phyloP scores from a whole-genome alignment of 2,113 vertebrate genomes.

The Columbina picui region DNA sequence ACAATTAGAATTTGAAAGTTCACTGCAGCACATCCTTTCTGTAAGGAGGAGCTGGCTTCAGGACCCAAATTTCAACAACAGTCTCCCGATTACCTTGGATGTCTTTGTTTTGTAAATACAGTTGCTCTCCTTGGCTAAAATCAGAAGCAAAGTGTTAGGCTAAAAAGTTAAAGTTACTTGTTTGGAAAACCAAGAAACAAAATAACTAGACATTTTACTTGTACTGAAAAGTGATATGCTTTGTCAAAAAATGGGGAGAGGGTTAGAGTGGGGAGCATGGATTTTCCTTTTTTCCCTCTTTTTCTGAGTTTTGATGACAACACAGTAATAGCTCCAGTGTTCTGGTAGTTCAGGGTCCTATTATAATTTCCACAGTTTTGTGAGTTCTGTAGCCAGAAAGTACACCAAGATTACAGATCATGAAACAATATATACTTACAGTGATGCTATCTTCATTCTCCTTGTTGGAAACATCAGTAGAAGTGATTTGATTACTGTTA shows the following conservation, averaged over 20 bases:
- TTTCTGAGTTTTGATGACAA: background rate
- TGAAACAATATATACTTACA: constrained; percentile 81
- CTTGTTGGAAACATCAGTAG: constrained; percentile 78
- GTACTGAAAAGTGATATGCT: background rate
- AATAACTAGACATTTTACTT: background rate
- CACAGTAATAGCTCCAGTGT: background rate
- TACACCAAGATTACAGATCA: background rate
- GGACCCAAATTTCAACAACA: background rate
- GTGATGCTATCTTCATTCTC: constrained; percentile 88
- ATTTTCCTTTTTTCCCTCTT: background rate
- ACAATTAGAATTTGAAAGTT: background rate
- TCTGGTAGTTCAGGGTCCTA: background rate
- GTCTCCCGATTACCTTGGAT: background rate
- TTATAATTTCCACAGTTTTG: background rate
- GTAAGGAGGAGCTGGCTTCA: background rate
- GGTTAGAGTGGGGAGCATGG: accelerated
- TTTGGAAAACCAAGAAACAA: background rate
- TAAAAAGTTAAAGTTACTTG: background rate
- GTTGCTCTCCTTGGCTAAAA: background rate
- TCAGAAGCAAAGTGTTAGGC: background rate
- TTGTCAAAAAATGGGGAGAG: accelerated
- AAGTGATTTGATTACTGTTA: constrained; percentile 77
- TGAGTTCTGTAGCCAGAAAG: background rate
- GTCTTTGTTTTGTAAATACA: background rate
- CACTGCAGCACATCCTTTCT: background rate